Conservation (phyloP, 2,888 invertebrate genomes). For the Drosophila parthenogenetica region DNA sequence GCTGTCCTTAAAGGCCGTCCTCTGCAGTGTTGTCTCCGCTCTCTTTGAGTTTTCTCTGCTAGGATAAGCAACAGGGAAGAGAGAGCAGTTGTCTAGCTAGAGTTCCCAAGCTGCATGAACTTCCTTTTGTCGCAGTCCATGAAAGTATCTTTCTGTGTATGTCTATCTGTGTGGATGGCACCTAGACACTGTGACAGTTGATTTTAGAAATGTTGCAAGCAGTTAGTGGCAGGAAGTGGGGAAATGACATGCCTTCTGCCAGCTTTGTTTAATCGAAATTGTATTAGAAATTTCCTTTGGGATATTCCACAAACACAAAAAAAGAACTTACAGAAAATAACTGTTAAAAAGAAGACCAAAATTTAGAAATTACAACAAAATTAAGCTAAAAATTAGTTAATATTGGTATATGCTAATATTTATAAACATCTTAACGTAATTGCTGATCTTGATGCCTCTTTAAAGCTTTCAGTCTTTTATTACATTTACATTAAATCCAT, state of each 20-base stretch:
- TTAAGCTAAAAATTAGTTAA: too few relatives aligned
- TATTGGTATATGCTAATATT: too few relatives aligned
- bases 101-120: conserved; percentile 53
- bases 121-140: conserved; percentile 66
- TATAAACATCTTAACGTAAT: too few relatives aligned
- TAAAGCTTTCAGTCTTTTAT: not conserved
- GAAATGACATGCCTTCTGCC: conserved; percentile 10
- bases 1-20: conserved; percentile 35
- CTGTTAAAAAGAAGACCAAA: not conserved
- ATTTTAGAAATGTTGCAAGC: conserved; percentile 43
- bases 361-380: too few relatives aligned
- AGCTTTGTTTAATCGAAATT: conserved; percentile 44
- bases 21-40: conserved; percentile 41
- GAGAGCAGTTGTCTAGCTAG: conserved; percentile 34
- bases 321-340: conserved; percentile 23
- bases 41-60: conserved; percentile 25
- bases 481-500: not conserved
- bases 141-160: not conserved
- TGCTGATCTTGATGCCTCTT: not conserved
- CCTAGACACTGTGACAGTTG: conserved; percentile 51
- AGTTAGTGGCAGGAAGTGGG: conserved; percentile 10
- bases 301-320: conserved; percentile 6
- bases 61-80: conserved; percentile 7
- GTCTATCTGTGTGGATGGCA: conserved; percentile 39
- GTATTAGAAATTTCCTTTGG: conserved; percentile 37